Conservation (phyloP, 2,797 vertebrate genomes). For the Chrosomus eos region DNA sequence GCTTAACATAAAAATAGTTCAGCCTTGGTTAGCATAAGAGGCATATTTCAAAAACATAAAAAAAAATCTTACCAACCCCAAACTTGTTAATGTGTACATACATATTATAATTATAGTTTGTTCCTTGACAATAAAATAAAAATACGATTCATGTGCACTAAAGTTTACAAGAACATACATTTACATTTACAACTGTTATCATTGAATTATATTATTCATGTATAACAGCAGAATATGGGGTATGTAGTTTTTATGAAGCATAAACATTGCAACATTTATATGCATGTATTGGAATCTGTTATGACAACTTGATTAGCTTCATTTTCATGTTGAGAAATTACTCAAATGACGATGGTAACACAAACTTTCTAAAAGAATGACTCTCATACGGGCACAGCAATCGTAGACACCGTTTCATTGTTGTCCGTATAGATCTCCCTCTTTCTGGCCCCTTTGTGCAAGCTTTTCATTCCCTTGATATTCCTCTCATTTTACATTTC, state of each 20-base stretch:
- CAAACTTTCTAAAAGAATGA: background rate
- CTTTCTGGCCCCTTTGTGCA: slow-evolving; percentile 50
- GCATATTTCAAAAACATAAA: background rate
- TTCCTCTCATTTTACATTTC: slow-evolving; percentile 39
- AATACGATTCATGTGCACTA: background rate
- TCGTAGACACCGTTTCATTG: slow-evolving; percentile 9
- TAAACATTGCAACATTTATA: background rate
- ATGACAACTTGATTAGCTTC: background rate
- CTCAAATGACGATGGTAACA: background rate
- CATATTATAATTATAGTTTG: background rate
- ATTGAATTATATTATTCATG: background rate
- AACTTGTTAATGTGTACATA: background rate
- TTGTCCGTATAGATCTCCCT: slow-evolving; percentile 33
- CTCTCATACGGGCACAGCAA: background rate
- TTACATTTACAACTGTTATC: background rate
- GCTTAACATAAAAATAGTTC: too few relatives aligned
- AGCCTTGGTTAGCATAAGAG: background rate
- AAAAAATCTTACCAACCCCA: background rate
- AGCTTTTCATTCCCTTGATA: slow-evolving; percentile 52
- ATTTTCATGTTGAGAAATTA: background rate
- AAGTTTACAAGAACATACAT: background rate
- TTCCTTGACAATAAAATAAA: background rate
- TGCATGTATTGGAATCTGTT: background rate
- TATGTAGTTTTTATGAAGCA: background rate
- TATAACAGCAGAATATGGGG: background rate